phyloP scores from a whole-genome alignment of 64 coral and sea anemone genomes.

The Astreopora myriophthalma region DNA sequence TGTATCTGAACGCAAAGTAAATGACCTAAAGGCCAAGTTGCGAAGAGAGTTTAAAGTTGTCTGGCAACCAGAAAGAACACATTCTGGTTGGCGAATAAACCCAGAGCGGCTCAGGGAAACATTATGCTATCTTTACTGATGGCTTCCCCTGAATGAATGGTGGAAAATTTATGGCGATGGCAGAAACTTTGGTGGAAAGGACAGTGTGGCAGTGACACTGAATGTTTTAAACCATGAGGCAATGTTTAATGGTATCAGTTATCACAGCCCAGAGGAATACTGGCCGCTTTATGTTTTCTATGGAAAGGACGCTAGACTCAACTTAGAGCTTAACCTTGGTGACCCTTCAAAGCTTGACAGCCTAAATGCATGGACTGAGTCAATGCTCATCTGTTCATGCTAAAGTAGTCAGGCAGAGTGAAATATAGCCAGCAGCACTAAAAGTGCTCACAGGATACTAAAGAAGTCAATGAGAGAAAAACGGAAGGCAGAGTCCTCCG shows the following conservation, averaged over 20 bases:
- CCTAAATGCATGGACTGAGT: neutral
- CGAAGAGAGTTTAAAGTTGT: conserved; percentile 22
- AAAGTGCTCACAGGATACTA: conserved; percentile 8
- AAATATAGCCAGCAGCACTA: conserved; percentile 7
- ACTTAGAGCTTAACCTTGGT: conserved; percentile 50
- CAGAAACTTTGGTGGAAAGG: conserved; percentile 22
- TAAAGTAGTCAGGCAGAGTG: conserved; percentile 6
- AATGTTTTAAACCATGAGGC: conserved; percentile 29
- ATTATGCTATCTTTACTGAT: conserved; percentile 9
- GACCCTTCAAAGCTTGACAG: neutral
- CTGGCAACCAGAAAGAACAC: conserved; percentile 10
- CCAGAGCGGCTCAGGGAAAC: conserved; percentile 2
- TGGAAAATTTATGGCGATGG: conserved; percentile 57
- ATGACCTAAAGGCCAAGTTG: neutral
- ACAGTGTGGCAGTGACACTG: conserved; percentile 38
- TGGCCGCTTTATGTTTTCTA: conserved; percentile 60
- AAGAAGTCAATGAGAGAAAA: neutral
- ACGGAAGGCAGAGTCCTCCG: neutral
- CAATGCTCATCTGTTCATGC: conserved; percentile 8
- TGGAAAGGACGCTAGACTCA: conserved; percentile 24
- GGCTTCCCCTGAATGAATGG: conserved; percentile 43
- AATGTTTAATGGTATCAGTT: conserved; percentile 1
- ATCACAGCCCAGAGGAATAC: conserved; percentile 49
- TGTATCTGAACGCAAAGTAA: conserved; percentile 22
- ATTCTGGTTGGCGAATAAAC: conserved; percentile 25